phyloP scores from a whole-genome alignment of 2,797 vertebrate species.

The Podarcis lilfordi region DNA sequence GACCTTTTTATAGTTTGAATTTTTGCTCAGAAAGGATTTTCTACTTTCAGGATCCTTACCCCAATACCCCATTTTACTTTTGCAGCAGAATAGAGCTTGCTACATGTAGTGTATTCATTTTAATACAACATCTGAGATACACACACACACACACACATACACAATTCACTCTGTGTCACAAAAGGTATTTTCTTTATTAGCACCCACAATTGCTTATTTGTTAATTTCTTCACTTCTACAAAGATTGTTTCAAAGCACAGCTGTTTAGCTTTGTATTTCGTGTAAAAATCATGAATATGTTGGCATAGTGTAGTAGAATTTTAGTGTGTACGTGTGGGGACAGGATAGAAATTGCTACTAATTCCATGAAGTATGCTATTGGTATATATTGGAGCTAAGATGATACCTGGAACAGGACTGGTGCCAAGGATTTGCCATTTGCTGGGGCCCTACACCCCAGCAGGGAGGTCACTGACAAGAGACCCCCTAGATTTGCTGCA shows the following conservation, averaged over 20 bases:
- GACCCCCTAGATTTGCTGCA: no score
- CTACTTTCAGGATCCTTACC: not conserved
- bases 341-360: not conserved
- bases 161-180: not conserved
- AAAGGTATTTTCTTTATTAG: not conserved
- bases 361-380: not conserved
- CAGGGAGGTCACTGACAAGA: no score
- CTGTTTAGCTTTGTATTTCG: not conserved
- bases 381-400: not conserved
- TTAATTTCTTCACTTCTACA: not conserved
- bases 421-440: no score
- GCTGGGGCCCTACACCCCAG: no score
- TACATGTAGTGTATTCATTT: not conserved
- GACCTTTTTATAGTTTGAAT: not conserved
- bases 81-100: not conserved
- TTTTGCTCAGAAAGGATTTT: not conserved
- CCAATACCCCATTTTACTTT: not conserved
- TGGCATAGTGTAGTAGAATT: not conserved
- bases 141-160: no score
- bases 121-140: not conserved
- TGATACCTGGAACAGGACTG: not conserved
- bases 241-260: not conserved
- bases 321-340: not conserved
- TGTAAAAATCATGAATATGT: not conserved
- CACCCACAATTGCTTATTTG: not conserved